Base-by-base conservation (phyloP, 2,113 vertebrate species). In the Mirounga angustirostris region DNA sequence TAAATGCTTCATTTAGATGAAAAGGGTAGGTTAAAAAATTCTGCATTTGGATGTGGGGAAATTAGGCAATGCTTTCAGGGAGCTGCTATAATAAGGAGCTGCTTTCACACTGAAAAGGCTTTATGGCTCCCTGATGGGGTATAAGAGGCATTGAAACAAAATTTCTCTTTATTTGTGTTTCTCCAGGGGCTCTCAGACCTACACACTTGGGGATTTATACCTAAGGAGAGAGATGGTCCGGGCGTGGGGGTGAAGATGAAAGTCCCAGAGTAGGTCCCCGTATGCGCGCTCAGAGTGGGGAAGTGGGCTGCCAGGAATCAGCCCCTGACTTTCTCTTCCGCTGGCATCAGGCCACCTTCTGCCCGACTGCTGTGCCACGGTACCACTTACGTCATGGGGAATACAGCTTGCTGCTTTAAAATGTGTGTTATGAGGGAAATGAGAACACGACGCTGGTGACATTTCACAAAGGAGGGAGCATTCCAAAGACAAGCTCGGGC, bases 351-450 rank as follows among this genome's bases (percentile, higher is more conserved):
- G 67, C 67, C 89, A 59, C 56, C 40, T n/a, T 52, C 63, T 73
- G 54, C 7, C 14, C n/a, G 4, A 22, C 12, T 7, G 36, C 73
- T 76, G 6, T 93, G 89, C 65, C 52, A 82, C 69, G 52, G 22
- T 74, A 30, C 86, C 63, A 89, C 63, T 93, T 50, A 63, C 13
- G 19, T 96, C 95, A 92, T 5, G 33, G 65, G 84, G 30, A 71
- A 81, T 76, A 81, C 11, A 81, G 54, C 54, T 59, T 73, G 78
- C 59, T 96, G 87, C 94, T 79, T 94, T 95, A 43, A 94, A 79
- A 93, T 92, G 71, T 79, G 61, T 79, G 67, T 63, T 93, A 93
- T 56, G 61, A 92, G 83, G 88, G 69, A 94, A 97, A 95, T 14
- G 89, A 94, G 83, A 93, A 88, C 30, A 43, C 6, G 54, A 67